Percentiles rank a stretch among this genome's conserved stretches.
These are phyloP conservation scores for Aphelenchoides avenae DNA, from an alignment of 1,140 invertebrate genomes.

Conservation along the genomic window DNA sequence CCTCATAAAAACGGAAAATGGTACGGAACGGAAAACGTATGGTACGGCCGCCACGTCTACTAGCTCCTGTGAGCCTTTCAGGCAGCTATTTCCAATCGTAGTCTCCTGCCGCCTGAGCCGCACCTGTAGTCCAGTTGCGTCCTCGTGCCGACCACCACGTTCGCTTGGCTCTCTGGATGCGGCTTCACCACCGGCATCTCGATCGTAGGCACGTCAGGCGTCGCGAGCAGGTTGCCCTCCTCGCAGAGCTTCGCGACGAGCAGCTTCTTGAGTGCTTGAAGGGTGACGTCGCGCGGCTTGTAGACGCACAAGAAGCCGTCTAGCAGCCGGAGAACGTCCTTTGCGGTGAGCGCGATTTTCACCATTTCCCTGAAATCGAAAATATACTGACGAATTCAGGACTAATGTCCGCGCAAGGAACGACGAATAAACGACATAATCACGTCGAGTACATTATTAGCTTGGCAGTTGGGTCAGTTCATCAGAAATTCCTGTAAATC, in stretches of 20 bases:
- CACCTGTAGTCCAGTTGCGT: constrained; percentile 52
- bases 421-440: no score
- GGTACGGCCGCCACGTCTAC: no score
- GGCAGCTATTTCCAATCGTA: not conserved
- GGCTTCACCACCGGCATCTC: constrained; percentile 51
- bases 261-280: constrained; percentile 37
- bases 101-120: not conserved
- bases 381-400: no score
- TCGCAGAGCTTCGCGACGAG: constrained; percentile 32
- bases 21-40: no score
- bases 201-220: constrained; percentile 20
- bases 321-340: constrained; percentile 37
- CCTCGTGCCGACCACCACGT: constrained; percentile 45
- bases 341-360: constrained; percentile 16
- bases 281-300: constrained; percentile 51
- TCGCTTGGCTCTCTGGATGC: constrained; percentile 37
- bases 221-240: constrained; percentile 29
- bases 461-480: no score
- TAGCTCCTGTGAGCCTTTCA: not conserved
- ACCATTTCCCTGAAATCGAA: no score
- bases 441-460: no score
- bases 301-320: constrained; percentile 56
- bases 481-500: no score
- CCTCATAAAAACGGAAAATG: no score
- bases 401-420: no score